Conservation (phyloP, 2,888 invertebrate genomes). For the Sinohyriopsis cumingii region DNA sequence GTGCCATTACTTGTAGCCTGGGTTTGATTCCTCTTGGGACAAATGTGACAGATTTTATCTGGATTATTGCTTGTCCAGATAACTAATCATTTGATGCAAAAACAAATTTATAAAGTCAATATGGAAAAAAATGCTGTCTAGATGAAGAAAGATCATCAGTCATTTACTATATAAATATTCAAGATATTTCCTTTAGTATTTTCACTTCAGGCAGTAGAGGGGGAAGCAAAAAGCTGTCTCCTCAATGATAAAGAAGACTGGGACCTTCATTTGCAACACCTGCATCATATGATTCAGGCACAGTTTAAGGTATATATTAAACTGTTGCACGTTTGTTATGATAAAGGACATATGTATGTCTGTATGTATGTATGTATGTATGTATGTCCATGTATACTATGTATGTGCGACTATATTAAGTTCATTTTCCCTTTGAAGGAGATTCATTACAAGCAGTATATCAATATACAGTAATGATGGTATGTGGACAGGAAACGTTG, state of each 20-base stretch:
- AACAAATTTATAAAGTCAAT: no score
- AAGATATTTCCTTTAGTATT: not conserved
- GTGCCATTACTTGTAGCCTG: no score
- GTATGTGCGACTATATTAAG: not conserved
- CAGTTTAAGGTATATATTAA: constrained; percentile 48
- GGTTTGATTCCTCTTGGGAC: no score
- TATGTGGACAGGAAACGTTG: no score
- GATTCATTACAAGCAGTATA: no score
- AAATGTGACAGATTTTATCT: no score
- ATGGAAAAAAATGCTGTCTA: not conserved
- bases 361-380: no score
- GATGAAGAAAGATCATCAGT: not conserved
- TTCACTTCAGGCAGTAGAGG: constrained; percentile 43
- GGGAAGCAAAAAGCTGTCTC: constrained; percentile 44
- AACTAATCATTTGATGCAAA: no score
- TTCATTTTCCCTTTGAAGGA: no score
- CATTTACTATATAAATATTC: not conserved
- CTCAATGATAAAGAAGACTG: constrained; percentile 46
- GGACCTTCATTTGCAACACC: constrained; percentile 39
- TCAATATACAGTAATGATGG: no score
- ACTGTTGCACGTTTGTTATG: not conserved
- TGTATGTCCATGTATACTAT: not conserved
- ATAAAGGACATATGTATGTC: no score
- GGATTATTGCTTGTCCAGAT: no score
- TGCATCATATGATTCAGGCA: constrained; percentile 45